phyloP scores from a whole-genome alignment of 1,140 invertebrate genomes.

The Pogonognathellus flavescens region DNA sequence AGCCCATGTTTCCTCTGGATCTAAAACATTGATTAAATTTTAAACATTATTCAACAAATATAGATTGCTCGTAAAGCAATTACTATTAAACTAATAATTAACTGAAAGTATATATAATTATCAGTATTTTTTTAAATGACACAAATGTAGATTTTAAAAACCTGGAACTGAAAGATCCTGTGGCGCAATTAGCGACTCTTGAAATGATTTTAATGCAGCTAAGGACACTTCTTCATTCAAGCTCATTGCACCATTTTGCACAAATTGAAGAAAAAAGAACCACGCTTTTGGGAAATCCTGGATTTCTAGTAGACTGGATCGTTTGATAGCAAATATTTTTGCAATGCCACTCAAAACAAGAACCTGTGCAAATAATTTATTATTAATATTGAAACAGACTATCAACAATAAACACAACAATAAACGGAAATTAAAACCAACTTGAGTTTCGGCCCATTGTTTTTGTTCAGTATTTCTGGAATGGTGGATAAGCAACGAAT shows the following conservation, averaged over 20 bases:
- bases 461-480: constrained; percentile 98
- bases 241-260: constrained; percentile 90
- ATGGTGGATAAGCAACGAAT: constrained; percentile 97
- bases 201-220: constrained; percentile 94
- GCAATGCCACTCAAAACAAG: constrained; percentile 82
- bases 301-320: constrained; percentile 84
- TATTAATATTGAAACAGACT: too few relatives aligned
- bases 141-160: background rate
- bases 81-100: too few relatives aligned
- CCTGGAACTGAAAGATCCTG: constrained; percentile 19
- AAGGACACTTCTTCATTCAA: constrained; percentile 96
- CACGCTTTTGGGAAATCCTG: constrained; percentile 94
- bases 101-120: background rate
- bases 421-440: constrained; percentile 68
- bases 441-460: constrained; percentile 99
- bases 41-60: background rate
- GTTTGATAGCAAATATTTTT: constrained; percentile 89
- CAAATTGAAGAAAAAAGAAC: constrained; percentile 91
- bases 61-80: background rate
- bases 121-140: background rate
- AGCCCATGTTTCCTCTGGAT: constrained; percentile 77
- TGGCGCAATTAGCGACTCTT: constrained; percentile 83
- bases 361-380: constrained; percentile 76
- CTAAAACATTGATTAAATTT: constrained; percentile 38
- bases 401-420: constrained; percentile 35